phyloP scores from a whole-genome alignment of 2,797 vertebrate species.

The Dendrocincla tyrannina region DNA sequence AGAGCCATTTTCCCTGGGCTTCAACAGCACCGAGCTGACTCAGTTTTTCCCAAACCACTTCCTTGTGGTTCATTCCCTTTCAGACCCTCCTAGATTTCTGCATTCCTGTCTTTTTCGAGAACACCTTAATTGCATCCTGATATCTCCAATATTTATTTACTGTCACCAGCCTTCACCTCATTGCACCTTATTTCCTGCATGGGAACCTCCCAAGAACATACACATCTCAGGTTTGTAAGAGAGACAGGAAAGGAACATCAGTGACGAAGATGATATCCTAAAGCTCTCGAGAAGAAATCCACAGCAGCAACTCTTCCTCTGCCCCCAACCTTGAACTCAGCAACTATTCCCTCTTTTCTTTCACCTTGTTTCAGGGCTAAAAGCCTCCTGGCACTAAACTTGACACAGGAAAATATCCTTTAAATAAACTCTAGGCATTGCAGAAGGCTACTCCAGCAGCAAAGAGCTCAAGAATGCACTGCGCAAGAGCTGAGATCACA shows the following conservation, averaged over 20 bases:
- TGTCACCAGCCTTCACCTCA: not conserved
- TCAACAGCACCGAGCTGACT: not conserved
- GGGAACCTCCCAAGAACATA: not conserved
- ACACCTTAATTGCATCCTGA: not conserved
- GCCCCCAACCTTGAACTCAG: not conserved
- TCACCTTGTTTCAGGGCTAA: not conserved
- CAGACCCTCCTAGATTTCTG: not conserved
- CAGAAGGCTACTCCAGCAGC: not conserved
- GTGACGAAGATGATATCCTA: not conserved
- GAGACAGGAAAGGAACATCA: rapidly evolving
- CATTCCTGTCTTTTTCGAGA: not conserved
- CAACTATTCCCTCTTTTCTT: not conserved
- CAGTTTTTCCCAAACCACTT: not conserved
- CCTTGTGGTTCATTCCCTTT: not conserved
- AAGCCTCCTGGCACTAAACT: not conserved
- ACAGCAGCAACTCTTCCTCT: not conserved
- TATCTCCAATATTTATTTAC: not conserved
- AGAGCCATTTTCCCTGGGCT: not conserved
- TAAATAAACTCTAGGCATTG: not conserved
- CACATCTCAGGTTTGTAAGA: not conserved
- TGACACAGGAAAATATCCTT: not conserved
- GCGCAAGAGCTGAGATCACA: not conserved
- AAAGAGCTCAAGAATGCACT: not conserved
- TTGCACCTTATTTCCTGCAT: not conserved
- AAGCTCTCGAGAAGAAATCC: not conserved